These are phyloP conservation scores for Eira barbara DNA, from an alignment of 2,113 vertebrate genomes.

Conservation along the genomic window DNA sequence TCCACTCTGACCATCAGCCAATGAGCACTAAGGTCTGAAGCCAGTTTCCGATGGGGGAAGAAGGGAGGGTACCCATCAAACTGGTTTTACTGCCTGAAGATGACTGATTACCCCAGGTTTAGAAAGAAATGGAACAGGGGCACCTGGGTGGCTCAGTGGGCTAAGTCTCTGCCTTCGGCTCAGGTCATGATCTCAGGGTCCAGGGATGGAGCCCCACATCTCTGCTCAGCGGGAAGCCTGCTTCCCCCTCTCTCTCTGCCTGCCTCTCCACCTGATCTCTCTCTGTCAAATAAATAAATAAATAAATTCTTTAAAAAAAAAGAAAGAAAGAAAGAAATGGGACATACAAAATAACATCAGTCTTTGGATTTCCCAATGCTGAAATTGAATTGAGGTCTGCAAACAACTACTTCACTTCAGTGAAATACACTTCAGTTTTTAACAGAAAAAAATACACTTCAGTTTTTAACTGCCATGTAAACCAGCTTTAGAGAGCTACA, in stretches of 20 bases:
- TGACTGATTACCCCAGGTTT: slow-evolving; percentile 8
- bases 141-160: too few species aligned
- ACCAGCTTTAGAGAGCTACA: background rate
- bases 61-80: slow-evolving; percentile 44
- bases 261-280: too few species aligned
- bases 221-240: too few species aligned
- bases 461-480: background rate
- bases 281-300: too few species aligned
- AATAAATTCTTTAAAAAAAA: too few species aligned
- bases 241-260: too few species aligned
- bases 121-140: background rate
- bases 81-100: slow-evolving; percentile 57
- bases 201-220: too few species aligned
- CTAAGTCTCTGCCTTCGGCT: too few species aligned
- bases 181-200: too few species aligned
- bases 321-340: too few species aligned
- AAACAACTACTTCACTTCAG: background rate
- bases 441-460: background rate
- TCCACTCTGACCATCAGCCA: background rate
- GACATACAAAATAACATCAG: background rate
- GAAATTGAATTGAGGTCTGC: background rate
- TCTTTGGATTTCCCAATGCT: background rate
- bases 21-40: background rate
- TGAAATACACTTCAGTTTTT: background rate
- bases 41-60: background rate